Evolutionary conservation across 2,888 invertebrate genomes (phyloP), one percentile per base, ranked within the genome.

Genomic region (Cosmopolites sordidus): DNA sequence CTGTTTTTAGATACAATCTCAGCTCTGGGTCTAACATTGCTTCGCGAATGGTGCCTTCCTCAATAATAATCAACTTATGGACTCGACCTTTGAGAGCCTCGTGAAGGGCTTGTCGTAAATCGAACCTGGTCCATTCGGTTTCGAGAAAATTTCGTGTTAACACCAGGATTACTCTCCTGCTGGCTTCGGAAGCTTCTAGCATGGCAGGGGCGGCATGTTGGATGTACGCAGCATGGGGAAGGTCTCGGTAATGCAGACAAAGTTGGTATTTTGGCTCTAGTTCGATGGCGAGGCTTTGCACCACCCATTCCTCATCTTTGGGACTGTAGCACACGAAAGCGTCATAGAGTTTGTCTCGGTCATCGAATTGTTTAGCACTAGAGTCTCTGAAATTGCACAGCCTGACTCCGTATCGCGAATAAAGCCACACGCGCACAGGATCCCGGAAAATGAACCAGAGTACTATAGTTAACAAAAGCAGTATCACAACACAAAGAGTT

Each of bases 271-370:
- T 89, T 66, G 86, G 88, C 74, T 94, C 93, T 65, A 94, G 76
- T 69, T 91, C 89, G 47, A 86, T 86, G 33, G 89, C 89, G 61
- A 94, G 79, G 44, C 88, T 87, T 66, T 90, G 88, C 56, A 90
- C 81, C 2, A 93, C 91, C 70, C 92, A 92, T 70, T 89, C 87
- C 69, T 92, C 92, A 74, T 94, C 94, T 75, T 90, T 91, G 39
- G 89, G 89, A 64, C 92, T 91, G 75, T 95, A 96, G 67, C 92
- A 86, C 11, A 96, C 87, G 72, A 94, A 95, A 43, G 91, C 93
- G 71, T 96, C 95, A 75, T 92, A 94, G 22, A 90, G 78, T 66
- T 91, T 90, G 66, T 92, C 90, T 57, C 84, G 82, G 66, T 90
- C 90, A 71, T 89, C 91, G 69, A 81, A 84, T 58, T 73, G 73